Percentiles rank a stretch among this genome's conserved stretches.
These are phyloP conservation scores for Philypnodon macrostomus DNA, from an alignment of 2,797 vertebrate species.

Conservation along the genomic window DNA sequence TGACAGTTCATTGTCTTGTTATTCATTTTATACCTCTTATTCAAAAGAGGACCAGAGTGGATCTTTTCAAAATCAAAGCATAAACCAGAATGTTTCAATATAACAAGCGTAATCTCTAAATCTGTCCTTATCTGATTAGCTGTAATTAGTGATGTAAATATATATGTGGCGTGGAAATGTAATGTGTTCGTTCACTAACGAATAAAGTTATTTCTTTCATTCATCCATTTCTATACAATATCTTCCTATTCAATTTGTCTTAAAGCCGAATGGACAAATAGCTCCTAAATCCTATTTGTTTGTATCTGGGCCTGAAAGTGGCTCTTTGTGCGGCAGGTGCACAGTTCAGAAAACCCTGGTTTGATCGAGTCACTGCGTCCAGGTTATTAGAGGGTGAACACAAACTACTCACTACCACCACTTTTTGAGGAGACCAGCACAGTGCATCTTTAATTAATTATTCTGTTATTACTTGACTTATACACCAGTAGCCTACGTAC, in stretches of 20 bases:
- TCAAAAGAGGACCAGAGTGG: not conserved
- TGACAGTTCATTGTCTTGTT: not conserved
- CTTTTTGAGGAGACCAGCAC: no score
- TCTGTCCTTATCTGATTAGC: no score
- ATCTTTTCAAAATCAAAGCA: not conserved
- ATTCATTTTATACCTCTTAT: not conserved
- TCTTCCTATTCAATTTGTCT: not conserved
- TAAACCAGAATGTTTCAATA: not conserved
- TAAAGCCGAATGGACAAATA: not conserved
- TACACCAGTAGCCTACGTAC: no score
- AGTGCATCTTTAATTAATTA: no score
- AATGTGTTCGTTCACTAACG: not conserved
- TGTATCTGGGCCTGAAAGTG: not conserved
- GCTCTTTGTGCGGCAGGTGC: conserved; percentile 17
- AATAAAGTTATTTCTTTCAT: not conserved
- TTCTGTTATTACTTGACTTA: no score
- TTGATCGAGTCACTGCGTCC: conserved; percentile 14
- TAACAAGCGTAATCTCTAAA: no score
- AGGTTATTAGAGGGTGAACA: conserved; percentile 4
- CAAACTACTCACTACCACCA: not conserved
- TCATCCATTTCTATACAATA: not conserved
- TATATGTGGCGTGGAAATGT: not conserved
- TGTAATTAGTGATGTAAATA: no score
- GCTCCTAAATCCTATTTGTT: not conserved
- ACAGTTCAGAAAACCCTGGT: conserved; percentile 4